Evolutionary conservation across 2,797 vertebrate genomes (phyloP), one percentile per base, ranked within the genome.

Genomic region (Chaenodraco wilsoni): DNA sequence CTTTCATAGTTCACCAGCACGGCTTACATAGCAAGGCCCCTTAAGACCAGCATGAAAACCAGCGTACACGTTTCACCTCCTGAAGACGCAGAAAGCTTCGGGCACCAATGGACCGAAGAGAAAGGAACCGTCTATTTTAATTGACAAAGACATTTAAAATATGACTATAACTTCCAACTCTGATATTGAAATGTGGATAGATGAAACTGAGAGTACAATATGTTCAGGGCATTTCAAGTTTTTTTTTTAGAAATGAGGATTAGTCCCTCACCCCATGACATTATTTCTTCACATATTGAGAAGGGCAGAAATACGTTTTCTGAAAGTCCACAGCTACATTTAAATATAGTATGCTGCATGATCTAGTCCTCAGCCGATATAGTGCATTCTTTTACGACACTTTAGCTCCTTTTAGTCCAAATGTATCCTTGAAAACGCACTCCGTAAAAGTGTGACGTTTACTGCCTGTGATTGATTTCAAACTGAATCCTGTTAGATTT

Each of bases 1-100:
- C 77, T 89, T 88, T 90, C 72, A 84, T 78, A 84, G 83, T 82
- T 86, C 79, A 79, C 27, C 49, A 81, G 60, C 51, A 49, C 80
- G 72, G 74, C 69, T 77, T 66, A 80, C 63, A 79, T 14, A 27
- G 57, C 45, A 63, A 60, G 45, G 10, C 41, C 74, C 78, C 45
- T 2, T 2, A 63, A 67, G 79, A 80, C 76, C 41, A 58, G 67
- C 71, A 13, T 65, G 79, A 45, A 71, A 55, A 82, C 27, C 27
- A 27, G 27, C 15, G 63, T 71, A 76, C 72, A 71, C 59, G 41
- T 68, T 84, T 76, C 52, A 74, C 43, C 63, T 61, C 14, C 21
- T 57, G 65, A 75, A 48, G 40, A 74, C 23, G 61, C 45, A 43
- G 54, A 46, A 27, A 52, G 55, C 43, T 81, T 48, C 55, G 43